Evolutionary conservation across 2,888 invertebrate genomes (phyloP), one percentile per base, ranked within the genome.

Genomic region (Exephanes ischioxanthus): DNA sequence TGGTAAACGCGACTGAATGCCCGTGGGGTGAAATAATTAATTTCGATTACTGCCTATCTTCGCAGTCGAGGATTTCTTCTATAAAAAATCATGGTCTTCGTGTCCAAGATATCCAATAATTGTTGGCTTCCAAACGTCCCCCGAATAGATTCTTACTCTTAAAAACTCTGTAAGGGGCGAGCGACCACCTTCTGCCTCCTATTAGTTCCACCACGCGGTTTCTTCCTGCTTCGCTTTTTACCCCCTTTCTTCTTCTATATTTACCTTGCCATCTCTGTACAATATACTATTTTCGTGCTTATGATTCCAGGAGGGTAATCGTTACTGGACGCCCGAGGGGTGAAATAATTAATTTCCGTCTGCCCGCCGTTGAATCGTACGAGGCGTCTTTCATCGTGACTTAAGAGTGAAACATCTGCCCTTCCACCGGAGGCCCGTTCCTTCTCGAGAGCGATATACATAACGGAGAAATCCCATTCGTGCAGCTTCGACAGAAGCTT

Each of bases 401-500:
- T 79, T 63, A 71, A 86, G 86, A 88, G 81, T 84, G 83, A 84
- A 91, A 91, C 91, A 91, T 91, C 91, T 91, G 91, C 89, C 88
- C 83, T 70, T 79, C 80, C 83, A 80, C 75, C 58, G 19, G 45
- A 48, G 79, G 75, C 77, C 41, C 48, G 45, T 37, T 61, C 16
- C 61, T 67, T 53, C 80, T 41, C 41, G 81, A 67, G 70, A 61
- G 61, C 61, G 61, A 61, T 61, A 61, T 16, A 61, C 61, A 75
- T 72, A 70, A 33, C 70, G 67, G 37, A 26, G 79, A 79, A 79
- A 78, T 82, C 79, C 82, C 79, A 71, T 82, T 72, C 77, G 84
- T 77, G 73, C 70, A 79, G 84, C 77, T 75, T 81, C 82, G 84
- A 73, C 78, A 67, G 55, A 70, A 79, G 79, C 51, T 48, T 75